These are phyloP conservation scores for Lasius fuliginosus DNA, from an alignment of 2,888 invertebrate genomes.

Conservation along the genomic window DNA sequence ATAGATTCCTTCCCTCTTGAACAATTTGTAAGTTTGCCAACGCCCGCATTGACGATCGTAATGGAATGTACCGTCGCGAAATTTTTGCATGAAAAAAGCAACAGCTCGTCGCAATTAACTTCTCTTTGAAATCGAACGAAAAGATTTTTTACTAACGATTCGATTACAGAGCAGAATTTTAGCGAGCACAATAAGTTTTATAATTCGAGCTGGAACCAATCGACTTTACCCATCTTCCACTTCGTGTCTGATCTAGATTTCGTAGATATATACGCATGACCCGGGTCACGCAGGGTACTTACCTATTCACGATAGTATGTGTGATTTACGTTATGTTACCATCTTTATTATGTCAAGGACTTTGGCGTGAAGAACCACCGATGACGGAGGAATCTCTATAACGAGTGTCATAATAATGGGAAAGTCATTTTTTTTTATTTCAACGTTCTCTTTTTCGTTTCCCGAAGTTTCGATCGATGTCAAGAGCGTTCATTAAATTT, in stretches of 20 bases:
- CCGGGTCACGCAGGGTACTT: conserved; percentile 85
- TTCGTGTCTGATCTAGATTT: conserved; percentile 63
- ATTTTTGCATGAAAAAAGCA: conserved; percentile 27
- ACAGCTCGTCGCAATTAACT: conserved; percentile 24
- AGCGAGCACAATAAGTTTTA: conserved; percentile 54
- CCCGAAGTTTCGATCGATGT: conserved; percentile 47
- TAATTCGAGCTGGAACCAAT: conserved; percentile 38
- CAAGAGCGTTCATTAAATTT: conserved; percentile 57
- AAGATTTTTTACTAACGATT: conserved; percentile 30
- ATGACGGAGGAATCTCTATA: not conserved
- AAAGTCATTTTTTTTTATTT: conserved; percentile 23
- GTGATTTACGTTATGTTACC: conserved; percentile 51
- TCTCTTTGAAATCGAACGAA: conserved; percentile 24
- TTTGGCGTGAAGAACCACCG: conserved; percentile 59
- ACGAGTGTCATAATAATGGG: not conserved
- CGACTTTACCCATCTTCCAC: conserved; percentile 57
- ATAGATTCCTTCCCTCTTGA: conserved; percentile 31
- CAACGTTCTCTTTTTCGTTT: conserved; percentile 20
- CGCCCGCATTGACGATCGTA: conserved; percentile 44
- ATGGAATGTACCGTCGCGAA: conserved; percentile 4
- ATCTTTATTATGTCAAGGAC: conserved; percentile 33
- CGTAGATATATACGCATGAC: conserved; percentile 76
- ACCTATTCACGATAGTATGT: conserved; percentile 67
- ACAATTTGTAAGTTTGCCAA: conserved; percentile 48
- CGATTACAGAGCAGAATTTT: conserved; percentile 19